Evolutionary conservation across 2,888 invertebrate species (phyloP).

Genomic region (Patella ulyssiponensis): DNA sequence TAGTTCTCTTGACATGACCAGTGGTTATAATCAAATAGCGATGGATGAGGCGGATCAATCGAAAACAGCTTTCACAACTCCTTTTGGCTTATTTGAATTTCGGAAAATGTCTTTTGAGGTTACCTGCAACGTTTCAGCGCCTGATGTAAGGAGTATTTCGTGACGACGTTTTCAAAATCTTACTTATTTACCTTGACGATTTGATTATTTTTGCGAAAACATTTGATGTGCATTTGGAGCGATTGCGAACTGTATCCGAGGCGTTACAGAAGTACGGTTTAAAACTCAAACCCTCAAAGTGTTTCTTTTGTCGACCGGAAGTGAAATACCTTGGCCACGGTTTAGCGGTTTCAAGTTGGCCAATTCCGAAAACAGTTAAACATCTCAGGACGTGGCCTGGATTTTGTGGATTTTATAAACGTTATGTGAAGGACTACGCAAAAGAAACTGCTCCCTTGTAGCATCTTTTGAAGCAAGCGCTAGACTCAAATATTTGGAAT

Average conservation of each 20-base stretch:
- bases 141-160: constrained; percentile 27
- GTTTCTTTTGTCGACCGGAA: constrained; percentile 14
- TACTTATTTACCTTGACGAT: constrained; percentile 21
- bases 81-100: constrained; percentile 33
- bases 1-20: constrained; percentile 19
- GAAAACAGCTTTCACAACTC: constrained; percentile 27
- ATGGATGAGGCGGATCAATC: constrained; percentile 20
- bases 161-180: constrained; percentile 18
- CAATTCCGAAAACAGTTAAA: constrained; percentile 13
- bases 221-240: constrained; percentile 15
- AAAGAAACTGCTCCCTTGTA: constrained; percentile 17
- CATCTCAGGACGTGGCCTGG: constrained; percentile 19
- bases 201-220: constrained; percentile 13
- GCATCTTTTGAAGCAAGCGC: neutral
- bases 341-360: constrained; percentile 11
- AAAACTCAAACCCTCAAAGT: constrained; percentile 25
- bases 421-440: constrained; percentile 16
- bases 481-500: constrained; percentile 14
- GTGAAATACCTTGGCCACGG: constrained; percentile 21
- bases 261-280: constrained; percentile 16
- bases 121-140: constrained; percentile 27
- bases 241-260: constrained; percentile 12
- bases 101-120: constrained; percentile 31
- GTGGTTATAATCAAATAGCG: constrained; percentile 24
- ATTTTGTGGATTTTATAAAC: constrained; percentile 22